phyloP scores from a whole-genome alignment of 2,888 invertebrate species.

The Temnothorax rugatulus region DNA sequence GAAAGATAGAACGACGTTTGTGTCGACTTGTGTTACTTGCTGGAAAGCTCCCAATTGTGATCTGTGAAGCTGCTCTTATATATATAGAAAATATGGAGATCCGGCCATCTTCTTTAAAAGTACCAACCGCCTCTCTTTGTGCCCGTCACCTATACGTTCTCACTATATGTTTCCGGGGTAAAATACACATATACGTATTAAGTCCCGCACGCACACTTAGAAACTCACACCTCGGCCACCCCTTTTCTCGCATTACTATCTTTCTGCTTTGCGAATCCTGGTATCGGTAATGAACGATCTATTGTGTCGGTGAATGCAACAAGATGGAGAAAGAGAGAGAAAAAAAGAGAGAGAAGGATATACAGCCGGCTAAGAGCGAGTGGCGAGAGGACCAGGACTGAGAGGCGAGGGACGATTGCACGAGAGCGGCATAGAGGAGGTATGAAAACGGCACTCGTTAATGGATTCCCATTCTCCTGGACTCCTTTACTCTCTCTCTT shows the following conservation, averaged over 20 bases:
- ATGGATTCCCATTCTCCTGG: conserved; percentile 78
- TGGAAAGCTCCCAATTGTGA: too few relatives aligned
- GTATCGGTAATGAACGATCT: conserved; percentile 85
- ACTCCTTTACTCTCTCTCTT: conserved; percentile 65
- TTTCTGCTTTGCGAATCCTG: conserved; percentile 70
- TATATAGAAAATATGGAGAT: conserved; percentile 9
- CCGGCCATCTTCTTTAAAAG: conserved; percentile 15
- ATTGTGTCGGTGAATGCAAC: conserved; percentile 80
- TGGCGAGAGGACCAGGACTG: conserved; percentile 39
- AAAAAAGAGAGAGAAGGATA: background rate
- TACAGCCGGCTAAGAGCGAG: conserved; percentile 38
- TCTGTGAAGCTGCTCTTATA: background rate
- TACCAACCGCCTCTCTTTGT: conserved; percentile 1
- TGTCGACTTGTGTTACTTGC: too few relatives aligned
- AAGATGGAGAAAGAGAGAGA: conserved; percentile 50
- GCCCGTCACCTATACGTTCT: background rate
- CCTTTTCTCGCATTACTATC: conserved; percentile 77
- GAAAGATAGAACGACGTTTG: too few relatives aligned
- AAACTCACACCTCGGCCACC: conserved; percentile 60
- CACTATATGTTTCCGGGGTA: background rate
- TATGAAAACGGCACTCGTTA: conserved; percentile 83
- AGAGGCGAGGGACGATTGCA: conserved; percentile 52
- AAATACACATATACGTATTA: background rate
- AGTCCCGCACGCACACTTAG: conserved; percentile 21
- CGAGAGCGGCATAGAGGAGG: conserved; percentile 71